Conservation (phyloP, 2,113 vertebrate genomes). For the Neolamprologus falcicula region DNA sequence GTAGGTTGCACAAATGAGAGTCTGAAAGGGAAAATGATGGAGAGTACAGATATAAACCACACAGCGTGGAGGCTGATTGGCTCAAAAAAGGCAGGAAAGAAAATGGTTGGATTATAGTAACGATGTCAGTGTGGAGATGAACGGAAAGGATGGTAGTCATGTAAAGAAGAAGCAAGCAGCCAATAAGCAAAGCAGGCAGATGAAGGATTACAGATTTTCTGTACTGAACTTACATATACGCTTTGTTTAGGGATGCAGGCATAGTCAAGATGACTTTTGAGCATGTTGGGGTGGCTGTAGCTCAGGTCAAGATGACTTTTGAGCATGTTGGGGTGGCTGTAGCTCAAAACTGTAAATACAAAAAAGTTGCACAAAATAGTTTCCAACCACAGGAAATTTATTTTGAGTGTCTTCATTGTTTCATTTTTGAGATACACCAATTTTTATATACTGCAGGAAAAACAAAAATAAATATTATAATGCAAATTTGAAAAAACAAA, state of each 20-base stretch:
- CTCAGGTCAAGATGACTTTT: neutral
- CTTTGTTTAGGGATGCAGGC: neutral
- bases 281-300: no score
- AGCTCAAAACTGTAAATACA: no score
- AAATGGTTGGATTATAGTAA: neutral
- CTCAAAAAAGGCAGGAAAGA: neutral
- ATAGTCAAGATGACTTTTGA: neutral
- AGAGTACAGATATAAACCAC: neutral
- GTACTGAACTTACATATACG: neutral
- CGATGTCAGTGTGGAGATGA: neutral
- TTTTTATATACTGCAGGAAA: no score
- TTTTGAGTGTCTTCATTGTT: no score
- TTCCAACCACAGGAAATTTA: no score
- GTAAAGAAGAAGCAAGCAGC: neutral
- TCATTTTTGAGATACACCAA: no score
- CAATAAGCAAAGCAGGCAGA: neutral
- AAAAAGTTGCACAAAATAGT: no score
- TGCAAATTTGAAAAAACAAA: neutral
- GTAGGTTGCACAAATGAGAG: neutral
- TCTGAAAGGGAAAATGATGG: neutral
- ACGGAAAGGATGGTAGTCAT: neutral
- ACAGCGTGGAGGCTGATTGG: neutral
- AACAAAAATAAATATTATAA: no score
- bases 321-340: no score
- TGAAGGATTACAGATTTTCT: neutral